phyloP scores from a whole-genome alignment of 2,888 invertebrate species.

The Pachymerium ferrugineum region DNA sequence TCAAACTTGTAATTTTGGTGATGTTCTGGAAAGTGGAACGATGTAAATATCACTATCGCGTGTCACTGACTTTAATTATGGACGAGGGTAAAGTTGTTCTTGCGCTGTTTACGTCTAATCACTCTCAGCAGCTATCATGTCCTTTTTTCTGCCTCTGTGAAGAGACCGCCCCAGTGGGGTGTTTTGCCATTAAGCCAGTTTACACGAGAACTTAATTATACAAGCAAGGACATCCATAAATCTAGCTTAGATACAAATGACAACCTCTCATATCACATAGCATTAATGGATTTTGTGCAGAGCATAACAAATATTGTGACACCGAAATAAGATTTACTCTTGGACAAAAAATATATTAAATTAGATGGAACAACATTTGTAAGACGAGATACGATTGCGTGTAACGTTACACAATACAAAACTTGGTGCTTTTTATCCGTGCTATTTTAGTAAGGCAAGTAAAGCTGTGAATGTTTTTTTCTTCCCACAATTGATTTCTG shows the following conservation, averaged over 20 bases:
- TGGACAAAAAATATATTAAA: no score
- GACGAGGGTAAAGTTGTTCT: slow-evolving; percentile 25
- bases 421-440: no score
- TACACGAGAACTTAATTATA: slow-evolving; percentile 27
- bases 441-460: no score
- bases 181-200: slow-evolving; percentile 27
- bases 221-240: slow-evolving; percentile 24
- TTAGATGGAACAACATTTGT: no score
- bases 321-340: slow-evolving; percentile 3
- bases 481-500: not conserved
- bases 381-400: not conserved
- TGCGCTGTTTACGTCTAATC: slow-evolving; percentile 23
- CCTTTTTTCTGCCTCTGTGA: slow-evolving; percentile 7
- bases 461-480: no score
- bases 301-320: slow-evolving; percentile 9
- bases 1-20: slow-evolving; percentile 8
- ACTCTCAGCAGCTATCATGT: slow-evolving; percentile 20
- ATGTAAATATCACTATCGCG: slow-evolving; percentile 23
- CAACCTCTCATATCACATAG: not conserved
- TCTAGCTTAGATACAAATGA: slow-evolving; percentile 22
- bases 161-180: slow-evolving; percentile 24
- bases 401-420: not conserved
- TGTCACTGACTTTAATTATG: slow-evolving; percentile 27
- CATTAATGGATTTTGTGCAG: not conserved
- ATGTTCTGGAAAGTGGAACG: slow-evolving; percentile 27